These are phyloP conservation scores for Psittacula echo DNA, from an alignment of 2,797 vertebrate genomes.

Conservation along the genomic window DNA sequence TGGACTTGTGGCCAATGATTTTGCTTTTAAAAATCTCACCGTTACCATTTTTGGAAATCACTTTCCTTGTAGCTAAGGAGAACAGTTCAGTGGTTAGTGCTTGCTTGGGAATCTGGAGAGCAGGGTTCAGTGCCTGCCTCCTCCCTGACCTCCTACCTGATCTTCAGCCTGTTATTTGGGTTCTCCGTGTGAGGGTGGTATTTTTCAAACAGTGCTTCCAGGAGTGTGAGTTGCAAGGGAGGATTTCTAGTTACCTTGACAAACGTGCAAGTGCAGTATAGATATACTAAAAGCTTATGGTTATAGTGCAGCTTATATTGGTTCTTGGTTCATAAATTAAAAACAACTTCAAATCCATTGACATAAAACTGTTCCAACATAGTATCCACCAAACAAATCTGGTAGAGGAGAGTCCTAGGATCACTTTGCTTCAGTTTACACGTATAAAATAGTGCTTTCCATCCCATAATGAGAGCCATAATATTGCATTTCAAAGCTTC, in stretches of 20 bases:
- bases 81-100: not conserved
- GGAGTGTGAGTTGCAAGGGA: not conserved
- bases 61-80: not conserved
- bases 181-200: not conserved
- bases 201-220: not conserved
- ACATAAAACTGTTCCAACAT: not conserved
- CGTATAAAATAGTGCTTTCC: not conserved
- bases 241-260: not conserved
- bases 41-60: not conserved
- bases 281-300: not conserved
- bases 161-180: not conserved
- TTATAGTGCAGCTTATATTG: not conserved
- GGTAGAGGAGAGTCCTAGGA: not conserved
- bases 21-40: not conserved
- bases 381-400: not conserved
- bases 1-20: not conserved
- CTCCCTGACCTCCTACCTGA: not conserved
- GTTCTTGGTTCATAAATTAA: rapidly evolving
- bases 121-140: rapidly evolving
- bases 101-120: not conserved
- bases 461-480: not conserved
- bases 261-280: rapidly evolving
- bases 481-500: not conserved
- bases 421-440: not conserved
- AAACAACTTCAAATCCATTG: not conserved